Percentiles rank a stretch among this genome's conserved stretches.
phyloP scores from a whole-genome alignment of 1,140 invertebrate genomes.

The Pararge aegeria region DNA sequence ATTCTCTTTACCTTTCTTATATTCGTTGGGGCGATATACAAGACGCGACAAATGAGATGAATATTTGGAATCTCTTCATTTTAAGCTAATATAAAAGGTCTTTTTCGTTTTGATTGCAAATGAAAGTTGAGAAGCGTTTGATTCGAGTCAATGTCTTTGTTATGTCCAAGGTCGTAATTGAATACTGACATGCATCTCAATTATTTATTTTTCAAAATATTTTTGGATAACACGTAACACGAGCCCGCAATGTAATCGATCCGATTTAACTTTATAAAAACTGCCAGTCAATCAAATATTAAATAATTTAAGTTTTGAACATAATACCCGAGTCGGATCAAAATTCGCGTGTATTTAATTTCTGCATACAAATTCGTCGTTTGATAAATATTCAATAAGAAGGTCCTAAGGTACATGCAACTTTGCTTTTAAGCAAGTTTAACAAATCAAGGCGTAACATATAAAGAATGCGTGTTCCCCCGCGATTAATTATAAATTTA shows the following conservation, averaged over 20 bases:
- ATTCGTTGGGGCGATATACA: no score
- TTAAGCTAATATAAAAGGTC: neutral
- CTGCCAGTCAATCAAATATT: constrained; percentile 19
- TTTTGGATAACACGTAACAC: constrained; percentile 18
- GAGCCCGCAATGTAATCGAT: constrained; percentile 16
- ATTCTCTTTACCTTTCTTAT: no score
- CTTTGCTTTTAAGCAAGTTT: no score
- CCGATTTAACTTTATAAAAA: constrained; percentile 19
- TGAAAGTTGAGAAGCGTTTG: neutral
- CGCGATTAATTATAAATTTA: no score
- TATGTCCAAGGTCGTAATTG: constrained; percentile 6
- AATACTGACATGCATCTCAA: constrained; percentile 3
- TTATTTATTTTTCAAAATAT: constrained; percentile 6
- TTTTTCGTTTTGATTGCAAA: neutral
- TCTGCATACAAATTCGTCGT: neutral
- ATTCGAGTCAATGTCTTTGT: neutral
- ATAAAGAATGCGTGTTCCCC: no score
- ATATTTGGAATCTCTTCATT: no score
- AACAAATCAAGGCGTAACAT: no score
- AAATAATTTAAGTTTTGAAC: neutral
- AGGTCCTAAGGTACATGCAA: no score
- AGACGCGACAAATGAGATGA: no score
- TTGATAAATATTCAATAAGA: no score
- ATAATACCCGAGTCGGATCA: neutral
- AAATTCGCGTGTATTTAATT: neutral